Percentiles rank a stretch among this genome's conserved stretches.
Conservation (phyloP, 2,113 vertebrate genomes). For the Fukomys damarensis region DNA sequence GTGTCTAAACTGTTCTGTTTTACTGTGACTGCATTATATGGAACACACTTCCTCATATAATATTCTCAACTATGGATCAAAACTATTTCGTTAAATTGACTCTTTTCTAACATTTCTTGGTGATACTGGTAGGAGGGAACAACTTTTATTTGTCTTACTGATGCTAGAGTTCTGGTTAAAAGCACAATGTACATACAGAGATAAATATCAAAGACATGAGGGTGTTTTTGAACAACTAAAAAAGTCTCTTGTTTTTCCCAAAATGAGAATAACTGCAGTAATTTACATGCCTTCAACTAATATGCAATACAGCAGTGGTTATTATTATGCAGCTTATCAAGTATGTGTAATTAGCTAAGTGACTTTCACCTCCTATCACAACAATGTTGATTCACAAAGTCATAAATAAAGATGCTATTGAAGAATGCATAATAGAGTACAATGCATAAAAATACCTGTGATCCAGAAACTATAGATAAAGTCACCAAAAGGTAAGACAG, state of each 20-base stretch:
- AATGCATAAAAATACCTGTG: slow-evolving; percentile 54
- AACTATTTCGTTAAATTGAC: slow-evolving; percentile 16
- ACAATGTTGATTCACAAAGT: slow-evolving; percentile 87
- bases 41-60: slow-evolving; percentile 2
- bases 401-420: slow-evolving; percentile 89
- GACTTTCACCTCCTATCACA: slow-evolving; percentile 88
- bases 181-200: neutral
- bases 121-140: neutral
- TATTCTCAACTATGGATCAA: neutral
- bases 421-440: slow-evolving; percentile 70
- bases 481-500: slow-evolving; percentile 39
- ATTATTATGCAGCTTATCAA: slow-evolving; percentile 88
- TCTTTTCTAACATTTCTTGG: slow-evolving; percentile 25
- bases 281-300: slow-evolving; percentile 86
- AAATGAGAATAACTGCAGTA: slow-evolving; percentile 85
- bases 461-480: slow-evolving; percentile 67
- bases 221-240: slow-evolving; percentile 73
- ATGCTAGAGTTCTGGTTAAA: slow-evolving; percentile 29
- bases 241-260: slow-evolving; percentile 79
- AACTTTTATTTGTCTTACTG: neutral
- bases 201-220: slow-evolving; percentile 62
- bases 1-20: slow-evolving; percentile 27
- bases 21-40: neutral
- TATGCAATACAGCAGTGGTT: slow-evolving; percentile 82
- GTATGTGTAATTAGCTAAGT: slow-evolving; percentile 89